Evolutionary conservation across 92 coral and sea anemone species (phyloP).

Genomic region (Parazoanthus darwini): DNA sequence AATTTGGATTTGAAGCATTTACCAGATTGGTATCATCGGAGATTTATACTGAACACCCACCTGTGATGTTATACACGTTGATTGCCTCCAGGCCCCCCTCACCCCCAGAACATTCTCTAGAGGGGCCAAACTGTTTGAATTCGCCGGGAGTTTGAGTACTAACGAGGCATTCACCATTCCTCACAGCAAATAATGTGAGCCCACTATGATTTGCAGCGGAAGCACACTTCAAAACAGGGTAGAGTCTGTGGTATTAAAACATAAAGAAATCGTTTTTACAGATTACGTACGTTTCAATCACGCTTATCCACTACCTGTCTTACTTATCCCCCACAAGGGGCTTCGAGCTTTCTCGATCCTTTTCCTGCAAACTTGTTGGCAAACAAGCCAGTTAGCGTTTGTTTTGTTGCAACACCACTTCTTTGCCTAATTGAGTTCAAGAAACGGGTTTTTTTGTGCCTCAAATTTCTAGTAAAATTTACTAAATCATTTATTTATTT

Average conservation of each 20-base stretch:
- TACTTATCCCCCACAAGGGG: no score
- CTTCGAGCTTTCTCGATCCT: no score
- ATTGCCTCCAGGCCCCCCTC: constrained; percentile 83
- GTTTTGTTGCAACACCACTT: no score
- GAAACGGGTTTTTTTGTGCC: no score
- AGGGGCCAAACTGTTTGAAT: constrained; percentile 57
- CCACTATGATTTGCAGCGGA: constrained; percentile 68
- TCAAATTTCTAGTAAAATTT: no score
- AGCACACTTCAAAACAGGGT: constrained; percentile 85
- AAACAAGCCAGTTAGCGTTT: no score
- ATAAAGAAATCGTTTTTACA: no score
- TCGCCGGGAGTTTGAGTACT: constrained; percentile 36
- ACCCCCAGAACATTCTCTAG: constrained; percentile 71
- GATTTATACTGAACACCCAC: constrained; percentile 32
- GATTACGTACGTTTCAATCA: not conserved
- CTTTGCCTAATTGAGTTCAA: no score
- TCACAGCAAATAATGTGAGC: constrained; percentile 68
- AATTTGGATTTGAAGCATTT: no score
- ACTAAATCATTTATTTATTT: no score
- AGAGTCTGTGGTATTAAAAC: constrained; percentile 53
- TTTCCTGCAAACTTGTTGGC: no score
- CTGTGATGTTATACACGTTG: constrained; percentile 82
- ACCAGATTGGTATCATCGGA: no score
- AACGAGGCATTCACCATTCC: constrained; percentile 87
- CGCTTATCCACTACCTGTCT: not conserved